Conservation (phyloP, 92 coral and sea anemone species). For the Epizoanthus illoricatus region DNA sequence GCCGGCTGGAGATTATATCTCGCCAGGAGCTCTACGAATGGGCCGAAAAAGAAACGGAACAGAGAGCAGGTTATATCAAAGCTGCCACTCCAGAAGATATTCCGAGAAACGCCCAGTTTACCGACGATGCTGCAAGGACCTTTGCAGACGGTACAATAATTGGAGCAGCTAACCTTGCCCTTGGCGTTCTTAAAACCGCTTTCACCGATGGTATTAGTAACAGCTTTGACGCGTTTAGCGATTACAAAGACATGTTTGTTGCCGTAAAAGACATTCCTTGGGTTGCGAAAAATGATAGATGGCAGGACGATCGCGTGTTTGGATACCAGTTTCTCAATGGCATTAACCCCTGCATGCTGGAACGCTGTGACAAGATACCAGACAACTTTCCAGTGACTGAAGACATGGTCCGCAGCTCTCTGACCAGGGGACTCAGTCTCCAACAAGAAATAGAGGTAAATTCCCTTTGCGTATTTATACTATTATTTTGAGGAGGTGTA, state of each 20-base stretch:
- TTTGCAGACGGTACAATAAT: slow-evolving; percentile 37
- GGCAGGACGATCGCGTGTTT: slow-evolving; percentile 54
- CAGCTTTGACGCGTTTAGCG: slow-evolving; percentile 47
- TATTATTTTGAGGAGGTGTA: no score
- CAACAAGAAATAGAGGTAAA: no score
- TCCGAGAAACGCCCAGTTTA: slow-evolving; percentile 74
- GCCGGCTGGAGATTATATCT: slow-evolving; percentile 14
- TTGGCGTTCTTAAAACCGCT: slow-evolving; percentile 26
- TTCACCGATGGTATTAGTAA: slow-evolving; percentile 32
- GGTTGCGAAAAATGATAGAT: slow-evolving; percentile 37
- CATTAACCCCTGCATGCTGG: slow-evolving; percentile 50
- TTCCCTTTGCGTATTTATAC: no score
- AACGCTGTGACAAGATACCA: no score
- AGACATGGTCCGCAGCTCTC: no score
- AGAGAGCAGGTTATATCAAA: slow-evolving; percentile 54
- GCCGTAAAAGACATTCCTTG: slow-evolving; percentile 41
- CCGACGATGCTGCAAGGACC: slow-evolving; percentile 52
- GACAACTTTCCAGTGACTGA: not conserved
- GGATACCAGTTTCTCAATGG: slow-evolving; percentile 64
- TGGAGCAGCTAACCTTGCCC: slow-evolving; percentile 44
- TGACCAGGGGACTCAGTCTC: no score
- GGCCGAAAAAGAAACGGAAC: slow-evolving; percentile 4
- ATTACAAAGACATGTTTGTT: slow-evolving; percentile 51
- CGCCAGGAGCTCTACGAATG: slow-evolving; percentile 3
- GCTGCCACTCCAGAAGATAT: slow-evolving; percentile 52